Base-by-base conservation (phyloP, 2,888 invertebrate genomes). In the Volucella inflata region DNA sequence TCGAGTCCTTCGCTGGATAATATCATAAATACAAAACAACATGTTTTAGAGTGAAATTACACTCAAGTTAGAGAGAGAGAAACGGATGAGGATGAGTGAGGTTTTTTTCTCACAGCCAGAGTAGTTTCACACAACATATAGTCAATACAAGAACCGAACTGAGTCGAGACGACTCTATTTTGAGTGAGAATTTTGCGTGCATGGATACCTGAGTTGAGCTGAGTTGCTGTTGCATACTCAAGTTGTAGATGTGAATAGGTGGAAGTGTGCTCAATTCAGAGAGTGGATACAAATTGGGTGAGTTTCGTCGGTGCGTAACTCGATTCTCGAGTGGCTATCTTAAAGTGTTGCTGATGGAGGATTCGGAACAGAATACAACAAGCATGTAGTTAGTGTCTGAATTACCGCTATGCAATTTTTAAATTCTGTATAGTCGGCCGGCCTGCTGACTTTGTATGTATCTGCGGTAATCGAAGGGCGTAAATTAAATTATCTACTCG, bases 31-130 rank as follows among this genome's bases (percentile, higher is more conserved):
- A 38, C n/a, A 30, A n/a, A 17, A 57, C n/a, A n/a, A n/a, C n/a
- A 17, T 50, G 46, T 76, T 59, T n/a, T 12, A 55, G 50, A 57
- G 50, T 42, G 57, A 16, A 55, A 40, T 67, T n/a, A 14, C 80
- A 85, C 84, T 85, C 84, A 57, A 76, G 60, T 62, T 38, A 55
- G 68, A 79, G 64, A n/a, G 75, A 82, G 64, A 55, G 62, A 68
- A 0, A 46, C 14, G 11, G 8, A 67, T 48, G 16, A 9, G 60
- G 55, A 70, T 85, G 84, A 85, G 84, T 85, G 76, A 38, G 55
- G 75, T 67, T 55, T 30, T 55, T 30, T 48, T 42, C 17, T 75
- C 40, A 30, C 21, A 17, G 30, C 11, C 55, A n/a, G 62, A 78
- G 46, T 67, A 57, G 36, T 55, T 62, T 21, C 2, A 21, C 21